These are phyloP conservation scores for Melanotaenia parkinsoni DNA, from an alignment of 2,797 vertebrate genomes.

Conservation along the genomic window DNA sequence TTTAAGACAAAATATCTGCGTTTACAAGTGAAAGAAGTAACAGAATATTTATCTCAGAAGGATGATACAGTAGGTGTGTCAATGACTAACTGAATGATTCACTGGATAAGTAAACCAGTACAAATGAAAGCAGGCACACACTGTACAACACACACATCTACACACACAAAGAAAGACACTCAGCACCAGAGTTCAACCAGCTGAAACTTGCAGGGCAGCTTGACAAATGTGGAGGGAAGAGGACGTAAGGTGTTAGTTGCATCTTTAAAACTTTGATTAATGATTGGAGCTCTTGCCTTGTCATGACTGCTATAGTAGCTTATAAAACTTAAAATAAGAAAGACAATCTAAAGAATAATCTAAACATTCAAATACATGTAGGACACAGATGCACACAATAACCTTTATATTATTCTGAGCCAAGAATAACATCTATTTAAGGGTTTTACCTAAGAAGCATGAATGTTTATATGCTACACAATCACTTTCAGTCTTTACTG, in stretches of 20 bases:
- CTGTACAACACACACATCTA: not conserved
- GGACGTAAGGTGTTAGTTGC: conserved; percentile 3
- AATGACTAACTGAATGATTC: conserved; percentile 7
- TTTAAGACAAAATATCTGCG: not conserved
- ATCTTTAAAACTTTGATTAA: conserved; percentile 7
- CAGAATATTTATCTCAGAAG: not conserved
- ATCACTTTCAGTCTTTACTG: not conserved
- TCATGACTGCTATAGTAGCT: not conserved
- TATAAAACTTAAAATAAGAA: not conserved
- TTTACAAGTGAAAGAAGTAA: not conserved
- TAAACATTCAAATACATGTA: not conserved
- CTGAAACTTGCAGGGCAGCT: conserved; percentile 49
- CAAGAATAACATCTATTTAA: not conserved
- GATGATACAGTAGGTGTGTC: not conserved
- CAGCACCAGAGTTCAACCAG: conserved; percentile 24
- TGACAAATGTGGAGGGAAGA: not conserved
- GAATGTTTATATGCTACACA: not conserved
- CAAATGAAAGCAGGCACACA: conserved; percentile 24
- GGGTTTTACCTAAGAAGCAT: not conserved
- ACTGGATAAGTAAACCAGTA: conserved; percentile 8
- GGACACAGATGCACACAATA: not conserved
- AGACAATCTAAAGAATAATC: not conserved
- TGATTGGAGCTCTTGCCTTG: not conserved
- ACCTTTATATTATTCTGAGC: not conserved
- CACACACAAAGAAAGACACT: conserved; percentile 2